phyloP scores from a whole-genome alignment of 2,113 vertebrate species.

The Chaenogobius annularis region DNA sequence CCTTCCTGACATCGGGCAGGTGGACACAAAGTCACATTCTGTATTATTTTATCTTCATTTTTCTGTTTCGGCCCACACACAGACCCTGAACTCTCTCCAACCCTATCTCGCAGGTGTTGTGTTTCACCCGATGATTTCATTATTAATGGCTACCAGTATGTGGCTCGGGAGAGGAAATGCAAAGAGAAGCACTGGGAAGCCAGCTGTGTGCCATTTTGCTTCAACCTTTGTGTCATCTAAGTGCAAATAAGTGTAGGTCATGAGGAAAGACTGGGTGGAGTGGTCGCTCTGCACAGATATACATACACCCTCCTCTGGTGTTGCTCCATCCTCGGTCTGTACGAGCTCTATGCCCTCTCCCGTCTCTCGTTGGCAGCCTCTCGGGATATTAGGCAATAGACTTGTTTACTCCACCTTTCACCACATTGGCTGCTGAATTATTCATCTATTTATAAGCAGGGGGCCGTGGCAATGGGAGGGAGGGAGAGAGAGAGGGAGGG shows the following conservation, averaged over 20 bases:
- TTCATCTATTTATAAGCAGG: conserved; percentile 79
- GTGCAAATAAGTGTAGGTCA: conserved; percentile 77
- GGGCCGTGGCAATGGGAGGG: conserved; percentile 50
- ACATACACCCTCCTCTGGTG: conserved; percentile 49
- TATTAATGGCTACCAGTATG: conserved; percentile 61
- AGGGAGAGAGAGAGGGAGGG: conserved; percentile 17
- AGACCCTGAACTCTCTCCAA: conserved; percentile 47
- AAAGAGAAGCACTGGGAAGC: conserved; percentile 35
- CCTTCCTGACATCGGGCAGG: conserved; percentile 43
- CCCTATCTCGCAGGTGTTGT: conserved; percentile 59
- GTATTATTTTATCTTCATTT: conserved; percentile 55
- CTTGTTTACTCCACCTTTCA: conserved; percentile 85
- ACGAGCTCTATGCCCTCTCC: conserved; percentile 53
- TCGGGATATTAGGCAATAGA: conserved; percentile 82
- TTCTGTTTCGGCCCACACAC: conserved; percentile 44
- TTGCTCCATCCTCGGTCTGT: conserved; percentile 54
- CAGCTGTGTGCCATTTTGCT: conserved; percentile 61
- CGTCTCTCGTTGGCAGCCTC: conserved; percentile 72
- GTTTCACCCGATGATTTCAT: conserved; percentile 63
- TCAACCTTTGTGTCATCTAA: conserved; percentile 74
- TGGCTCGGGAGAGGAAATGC: conserved; percentile 38
- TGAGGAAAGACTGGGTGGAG: conserved; percentile 52
- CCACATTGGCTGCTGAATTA: conserved; percentile 82
- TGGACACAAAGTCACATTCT: conserved; percentile 38
- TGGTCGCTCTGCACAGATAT: conserved; percentile 63